Conservation (phyloP, 2,888 invertebrate genomes). For the Alsophila aescularia region DNA sequence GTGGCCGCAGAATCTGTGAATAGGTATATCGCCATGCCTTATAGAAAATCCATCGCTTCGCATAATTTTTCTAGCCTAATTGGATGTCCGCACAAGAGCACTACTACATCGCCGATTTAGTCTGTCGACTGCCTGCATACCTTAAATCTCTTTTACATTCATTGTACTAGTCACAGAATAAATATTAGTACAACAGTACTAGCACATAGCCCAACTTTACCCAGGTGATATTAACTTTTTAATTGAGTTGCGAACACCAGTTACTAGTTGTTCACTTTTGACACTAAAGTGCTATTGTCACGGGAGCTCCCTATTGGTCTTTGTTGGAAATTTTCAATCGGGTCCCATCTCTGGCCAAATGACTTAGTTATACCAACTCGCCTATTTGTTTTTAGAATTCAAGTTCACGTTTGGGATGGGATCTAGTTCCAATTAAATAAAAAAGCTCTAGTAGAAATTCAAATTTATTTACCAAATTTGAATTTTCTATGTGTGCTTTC, state of each 20-base stretch:
- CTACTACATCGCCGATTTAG: too few relatives aligned
- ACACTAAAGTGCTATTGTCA: conserved; percentile 43
- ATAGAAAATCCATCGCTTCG: too few relatives aligned
- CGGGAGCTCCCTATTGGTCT: conserved; percentile 44
- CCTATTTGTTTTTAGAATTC: conserved; percentile 4
- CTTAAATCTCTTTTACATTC: too few relatives aligned
- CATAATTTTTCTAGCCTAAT: too few relatives aligned
- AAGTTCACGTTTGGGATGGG: background rate
- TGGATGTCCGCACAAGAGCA: too few relatives aligned
- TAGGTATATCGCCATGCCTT: too few relatives aligned
- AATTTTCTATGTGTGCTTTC: too few relatives aligned
- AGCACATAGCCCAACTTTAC: conserved; percentile 7
- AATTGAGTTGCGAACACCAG: conserved; percentile 53
- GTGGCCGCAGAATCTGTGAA: too few relatives aligned
- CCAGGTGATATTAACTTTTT: conserved; percentile 50
- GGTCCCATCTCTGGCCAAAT: conserved; percentile 26
- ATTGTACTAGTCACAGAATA: too few relatives aligned
- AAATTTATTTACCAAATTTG: too few relatives aligned
- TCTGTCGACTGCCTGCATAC: too few relatives aligned
- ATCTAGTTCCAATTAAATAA: background rate
- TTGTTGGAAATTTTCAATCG: conserved; percentile 46
- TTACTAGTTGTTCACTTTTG: conserved; percentile 44
- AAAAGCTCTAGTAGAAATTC: too few relatives aligned
- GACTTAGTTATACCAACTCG: conserved; percentile 24
- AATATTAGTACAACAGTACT: conserved; percentile 7